These are phyloP conservation scores for Coracopsis vasa DNA, from an alignment of 2,113 vertebrate species.

Conservation along the genomic window DNA sequence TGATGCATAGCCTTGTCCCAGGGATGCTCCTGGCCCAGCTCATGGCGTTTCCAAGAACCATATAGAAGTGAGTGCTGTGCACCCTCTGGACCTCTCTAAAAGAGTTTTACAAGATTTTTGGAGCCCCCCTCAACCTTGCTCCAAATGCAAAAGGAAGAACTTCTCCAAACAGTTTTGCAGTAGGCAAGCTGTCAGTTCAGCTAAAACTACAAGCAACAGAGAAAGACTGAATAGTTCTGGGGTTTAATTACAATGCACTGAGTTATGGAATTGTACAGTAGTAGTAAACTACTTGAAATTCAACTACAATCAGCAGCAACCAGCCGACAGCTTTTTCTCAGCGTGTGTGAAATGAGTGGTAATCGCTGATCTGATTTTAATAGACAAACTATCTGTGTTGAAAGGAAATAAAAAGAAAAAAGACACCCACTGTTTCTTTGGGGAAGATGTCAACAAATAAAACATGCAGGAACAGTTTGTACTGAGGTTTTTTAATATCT, in stretches of 20 bases:
- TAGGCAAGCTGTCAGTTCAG: neutral
- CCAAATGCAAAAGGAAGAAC: neutral
- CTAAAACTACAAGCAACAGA: neutral
- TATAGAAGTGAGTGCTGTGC: neutral
- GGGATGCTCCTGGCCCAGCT: neutral
- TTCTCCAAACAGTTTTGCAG: neutral
- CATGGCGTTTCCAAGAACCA: neutral
- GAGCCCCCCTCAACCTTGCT: neutral
- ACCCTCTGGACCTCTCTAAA: neutral
- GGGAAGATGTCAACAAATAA: neutral
- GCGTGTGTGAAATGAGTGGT: neutral
- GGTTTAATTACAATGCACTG: neutral
- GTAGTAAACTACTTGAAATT: neutral
- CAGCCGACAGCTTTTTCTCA: neutral
- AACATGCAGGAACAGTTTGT: neutral
- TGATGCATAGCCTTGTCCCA: rapidly evolving
- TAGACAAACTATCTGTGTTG: neutral
- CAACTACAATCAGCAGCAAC: neutral
- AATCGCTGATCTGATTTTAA: neutral
- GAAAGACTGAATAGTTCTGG: neutral
- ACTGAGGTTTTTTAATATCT: neutral
- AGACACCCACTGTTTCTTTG: neutral
- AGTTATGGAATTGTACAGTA: neutral
- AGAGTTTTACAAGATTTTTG: neutral
- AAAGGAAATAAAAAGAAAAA: conserved; percentile 11